A percentile compares a stretch with the other conserved stretches of the same genome.
phyloP scores from a whole-genome alignment of 2,113 vertebrate species.

The Terrapene triunguis region DNA sequence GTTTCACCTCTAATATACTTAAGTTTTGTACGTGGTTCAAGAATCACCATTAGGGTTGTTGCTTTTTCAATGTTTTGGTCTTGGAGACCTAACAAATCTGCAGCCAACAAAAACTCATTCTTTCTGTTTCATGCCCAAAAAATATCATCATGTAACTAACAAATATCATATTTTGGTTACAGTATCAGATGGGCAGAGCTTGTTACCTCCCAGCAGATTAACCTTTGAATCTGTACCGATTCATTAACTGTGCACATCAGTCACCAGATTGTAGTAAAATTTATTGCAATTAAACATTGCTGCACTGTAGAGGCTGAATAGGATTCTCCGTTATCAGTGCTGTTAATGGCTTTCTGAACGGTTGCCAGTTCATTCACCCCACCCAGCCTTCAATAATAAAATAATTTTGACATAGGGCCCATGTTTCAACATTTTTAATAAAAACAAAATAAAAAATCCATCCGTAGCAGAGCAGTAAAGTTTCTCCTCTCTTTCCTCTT shows the following conservation, averaged over 20 bases:
- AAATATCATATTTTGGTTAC: conserved; percentile 85
- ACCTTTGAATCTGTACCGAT: conserved; percentile 82
- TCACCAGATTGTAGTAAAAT: conserved; percentile 76
- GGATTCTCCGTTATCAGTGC: conserved; percentile 82
- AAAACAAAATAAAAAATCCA: conserved; percentile 87
- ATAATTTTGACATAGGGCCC: conserved; percentile 86
- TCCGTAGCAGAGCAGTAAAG: conserved; percentile 86
- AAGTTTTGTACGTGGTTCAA: conserved; percentile 79
- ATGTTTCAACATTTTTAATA: conserved; percentile 91
- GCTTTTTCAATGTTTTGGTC: conserved; percentile 79
- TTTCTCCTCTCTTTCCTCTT: conserved; percentile 80
- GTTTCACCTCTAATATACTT: conserved; percentile 78
- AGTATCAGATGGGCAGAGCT: conserved; percentile 83
- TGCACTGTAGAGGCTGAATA: conserved; percentile 72
- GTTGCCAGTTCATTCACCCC: conserved; percentile 82
- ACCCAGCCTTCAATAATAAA: conserved; percentile 87
- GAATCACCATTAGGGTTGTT: conserved; percentile 77
- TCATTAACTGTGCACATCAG: conserved; percentile 82
- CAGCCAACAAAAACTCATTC: conserved; percentile 84
- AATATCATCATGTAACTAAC: conserved; percentile 85
- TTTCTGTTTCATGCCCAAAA: conserved; percentile 83
- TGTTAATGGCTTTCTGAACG: conserved; percentile 83
- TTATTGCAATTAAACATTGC: conserved; percentile 82
- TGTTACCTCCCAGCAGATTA: conserved; percentile 84
- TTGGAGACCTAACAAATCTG: conserved; percentile 79